Conservation (phyloP, 2,113 vertebrate species). For the Petroica traversi region DNA sequence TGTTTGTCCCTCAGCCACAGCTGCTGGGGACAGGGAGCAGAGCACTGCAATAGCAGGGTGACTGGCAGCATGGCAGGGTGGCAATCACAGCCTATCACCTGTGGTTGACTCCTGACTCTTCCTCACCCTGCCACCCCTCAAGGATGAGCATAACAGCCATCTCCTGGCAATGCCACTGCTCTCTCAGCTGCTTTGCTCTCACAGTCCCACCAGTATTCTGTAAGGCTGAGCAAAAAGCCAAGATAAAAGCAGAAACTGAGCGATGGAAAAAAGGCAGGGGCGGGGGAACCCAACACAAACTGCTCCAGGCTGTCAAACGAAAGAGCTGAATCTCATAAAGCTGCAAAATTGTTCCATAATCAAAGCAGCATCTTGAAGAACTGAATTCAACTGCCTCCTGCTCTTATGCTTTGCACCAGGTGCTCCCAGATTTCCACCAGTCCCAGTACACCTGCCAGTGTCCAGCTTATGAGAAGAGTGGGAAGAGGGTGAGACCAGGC, state of each 20-base stretch:
- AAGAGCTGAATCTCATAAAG: not conserved
- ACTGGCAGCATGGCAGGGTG: not conserved
- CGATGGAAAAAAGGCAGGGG: not conserved
- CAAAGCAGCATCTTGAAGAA: not conserved
- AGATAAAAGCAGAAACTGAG: slow-evolving; percentile 4
- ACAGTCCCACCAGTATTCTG: not conserved
- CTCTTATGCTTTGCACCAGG: not conserved
- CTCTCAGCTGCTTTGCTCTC: not conserved
- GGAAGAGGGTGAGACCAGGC: not conserved
- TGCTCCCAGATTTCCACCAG: not conserved
- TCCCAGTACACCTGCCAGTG: not conserved
- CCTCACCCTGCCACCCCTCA: not conserved
- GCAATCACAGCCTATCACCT: not conserved
- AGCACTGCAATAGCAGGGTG: not conserved
- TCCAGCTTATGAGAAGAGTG: not conserved
- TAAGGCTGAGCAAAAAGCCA: not conserved
- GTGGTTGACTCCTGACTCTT: not conserved
- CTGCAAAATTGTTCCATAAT: not conserved
- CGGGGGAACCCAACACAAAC: not conserved
- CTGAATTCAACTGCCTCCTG: not conserved
- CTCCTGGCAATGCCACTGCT: not conserved
- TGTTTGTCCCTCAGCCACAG: not conserved
- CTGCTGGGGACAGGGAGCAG: not conserved
- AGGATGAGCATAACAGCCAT: not conserved
- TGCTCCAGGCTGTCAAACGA: not conserved